Percentiles rank a stretch among this genome's conserved stretches.
These are phyloP conservation scores for Lomographa bimaculata DNA, from an alignment of 2,888 invertebrate genomes.

Conservation along the genomic window DNA sequence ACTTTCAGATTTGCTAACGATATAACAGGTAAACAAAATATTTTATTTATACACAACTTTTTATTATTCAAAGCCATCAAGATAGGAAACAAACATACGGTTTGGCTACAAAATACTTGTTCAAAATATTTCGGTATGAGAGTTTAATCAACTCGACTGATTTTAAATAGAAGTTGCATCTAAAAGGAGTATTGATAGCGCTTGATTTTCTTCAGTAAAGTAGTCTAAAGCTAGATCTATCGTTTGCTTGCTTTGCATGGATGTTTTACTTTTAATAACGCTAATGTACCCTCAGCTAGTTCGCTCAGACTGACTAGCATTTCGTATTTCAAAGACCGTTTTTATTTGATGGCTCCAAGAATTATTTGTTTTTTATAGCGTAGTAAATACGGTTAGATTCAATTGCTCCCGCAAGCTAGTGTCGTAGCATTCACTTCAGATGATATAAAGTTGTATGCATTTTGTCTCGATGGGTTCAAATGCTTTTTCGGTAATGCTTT, in stretches of 20 bases:
- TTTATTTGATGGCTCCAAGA: constrained; percentile 10
- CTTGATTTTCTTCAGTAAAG: constrained; percentile 6
- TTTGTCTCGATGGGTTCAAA: too few relatives aligned
- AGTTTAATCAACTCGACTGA: not conserved
- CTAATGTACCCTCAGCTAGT: constrained; percentile 11
- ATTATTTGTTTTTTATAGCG: constrained; percentile 9
- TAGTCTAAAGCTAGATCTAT: constrained; percentile 10
- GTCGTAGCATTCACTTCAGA: constrained; percentile 2
- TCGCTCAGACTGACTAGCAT: not conserved
- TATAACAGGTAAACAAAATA: too few relatives aligned
- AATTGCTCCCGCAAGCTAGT: not conserved
- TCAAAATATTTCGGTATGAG: too few relatives aligned
- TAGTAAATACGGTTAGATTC: constrained; percentile 15
- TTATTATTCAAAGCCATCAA: too few relatives aligned
- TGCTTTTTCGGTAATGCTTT: too few relatives aligned
- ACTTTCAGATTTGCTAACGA: too few relatives aligned
- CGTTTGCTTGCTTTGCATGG: constrained; percentile 3
- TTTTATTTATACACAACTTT: too few relatives aligned
- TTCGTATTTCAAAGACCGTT: constrained; percentile 9
- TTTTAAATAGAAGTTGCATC: constrained; percentile 9
- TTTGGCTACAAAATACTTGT: too few relatives aligned
- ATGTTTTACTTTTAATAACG: constrained; percentile 18
- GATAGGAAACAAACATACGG: too few relatives aligned
- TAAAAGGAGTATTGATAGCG: constrained; percentile 10
- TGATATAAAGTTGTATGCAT: too few relatives aligned